Percentiles rank a stretch among this genome's conserved stretches.
Conservation (phyloP, 2,888 invertebrate species). For the Mycogona germanica region DNA sequence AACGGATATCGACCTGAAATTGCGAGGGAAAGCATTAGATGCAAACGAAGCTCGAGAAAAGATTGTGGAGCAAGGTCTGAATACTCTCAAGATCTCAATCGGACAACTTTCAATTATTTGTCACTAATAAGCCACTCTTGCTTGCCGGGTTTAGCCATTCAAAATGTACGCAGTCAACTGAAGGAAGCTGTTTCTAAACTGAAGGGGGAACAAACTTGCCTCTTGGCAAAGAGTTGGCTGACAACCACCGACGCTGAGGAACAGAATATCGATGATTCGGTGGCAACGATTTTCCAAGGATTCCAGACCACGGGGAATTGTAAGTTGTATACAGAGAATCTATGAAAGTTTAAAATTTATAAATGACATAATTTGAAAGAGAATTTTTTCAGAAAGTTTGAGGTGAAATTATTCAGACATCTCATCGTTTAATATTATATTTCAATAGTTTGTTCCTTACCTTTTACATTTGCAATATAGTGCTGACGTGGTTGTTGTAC, state of each 20-base stretch:
- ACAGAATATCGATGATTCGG: slow-evolving; percentile 18
- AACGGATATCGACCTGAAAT: slow-evolving; percentile 12
- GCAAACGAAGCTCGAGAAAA: neutral
- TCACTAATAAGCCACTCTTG: neutral
- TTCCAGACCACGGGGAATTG: slow-evolving; percentile 32
- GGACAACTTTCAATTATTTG: neutral
- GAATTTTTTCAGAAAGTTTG: neutral
- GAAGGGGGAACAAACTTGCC: neutral
- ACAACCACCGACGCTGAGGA: slow-evolving; percentile 18
- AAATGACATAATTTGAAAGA: neutral
- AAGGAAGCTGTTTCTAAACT: neutral
- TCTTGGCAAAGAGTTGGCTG: neutral
- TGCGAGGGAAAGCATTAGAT: slow-evolving; percentile 1
- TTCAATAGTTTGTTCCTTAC: neutral
- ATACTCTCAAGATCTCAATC: neutral
- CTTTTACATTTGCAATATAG: slow-evolving; percentile 23
- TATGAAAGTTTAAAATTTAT: neutral
- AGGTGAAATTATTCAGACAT: neutral
- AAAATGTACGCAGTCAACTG: neutral
- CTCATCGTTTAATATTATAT: neutral
- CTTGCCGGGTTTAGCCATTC: slow-evolving; percentile 4
- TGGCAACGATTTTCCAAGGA: slow-evolving; percentile 28
- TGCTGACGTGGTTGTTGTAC: slow-evolving; percentile 33
- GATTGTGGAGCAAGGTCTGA: slow-evolving; percentile 12
- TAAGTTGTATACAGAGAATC: slow-evolving; percentile 25